phyloP scores from a whole-genome alignment of 2,797 vertebrate species.

The Parauchenoglanis punctatus region DNA sequence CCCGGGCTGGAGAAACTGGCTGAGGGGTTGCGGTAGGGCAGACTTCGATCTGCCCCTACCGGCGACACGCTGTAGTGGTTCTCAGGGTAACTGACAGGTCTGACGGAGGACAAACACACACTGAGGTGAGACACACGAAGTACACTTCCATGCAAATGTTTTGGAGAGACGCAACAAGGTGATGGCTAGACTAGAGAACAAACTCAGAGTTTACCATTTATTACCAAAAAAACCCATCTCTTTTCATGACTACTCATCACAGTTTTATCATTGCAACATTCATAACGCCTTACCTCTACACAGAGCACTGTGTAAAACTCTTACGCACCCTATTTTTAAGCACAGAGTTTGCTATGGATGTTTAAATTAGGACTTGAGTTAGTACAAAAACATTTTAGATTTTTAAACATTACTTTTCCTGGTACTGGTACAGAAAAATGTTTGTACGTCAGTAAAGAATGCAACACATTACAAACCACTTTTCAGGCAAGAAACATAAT shows the following conservation, averaged over 20 bases:
- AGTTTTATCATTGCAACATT: background rate
- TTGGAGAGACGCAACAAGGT: too few relatives aligned
- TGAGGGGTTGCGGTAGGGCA: slow-evolving; percentile 86
- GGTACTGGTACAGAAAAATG: too few relatives aligned
- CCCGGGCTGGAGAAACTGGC: slow-evolving; percentile 84
- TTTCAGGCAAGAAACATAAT: background rate
- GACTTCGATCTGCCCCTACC: slow-evolving; percentile 77
- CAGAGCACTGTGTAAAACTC: background rate
- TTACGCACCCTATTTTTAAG: background rate
- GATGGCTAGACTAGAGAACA: too few relatives aligned
- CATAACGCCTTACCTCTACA: background rate
- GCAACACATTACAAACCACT: background rate
- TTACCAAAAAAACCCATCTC: background rate
- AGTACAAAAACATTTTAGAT: too few relatives aligned
- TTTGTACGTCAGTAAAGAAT: background rate
- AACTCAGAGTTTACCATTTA: too few relatives aligned
- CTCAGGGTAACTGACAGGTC: slow-evolving; percentile 92
- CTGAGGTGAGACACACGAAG: background rate
- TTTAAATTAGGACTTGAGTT: background rate
- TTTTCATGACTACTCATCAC: background rate
- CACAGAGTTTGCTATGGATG: background rate
- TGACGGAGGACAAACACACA: slow-evolving; percentile 58
- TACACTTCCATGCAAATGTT: background rate
- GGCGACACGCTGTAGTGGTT: slow-evolving; percentile 84
- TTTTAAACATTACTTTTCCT: too few relatives aligned